A percentile compares a stretch with the other conserved stretches of the same genome.
Evolutionary conservation across 2,113 vertebrate species (phyloP).

Genomic region (Paracanthobrama guichenoti): DNA sequence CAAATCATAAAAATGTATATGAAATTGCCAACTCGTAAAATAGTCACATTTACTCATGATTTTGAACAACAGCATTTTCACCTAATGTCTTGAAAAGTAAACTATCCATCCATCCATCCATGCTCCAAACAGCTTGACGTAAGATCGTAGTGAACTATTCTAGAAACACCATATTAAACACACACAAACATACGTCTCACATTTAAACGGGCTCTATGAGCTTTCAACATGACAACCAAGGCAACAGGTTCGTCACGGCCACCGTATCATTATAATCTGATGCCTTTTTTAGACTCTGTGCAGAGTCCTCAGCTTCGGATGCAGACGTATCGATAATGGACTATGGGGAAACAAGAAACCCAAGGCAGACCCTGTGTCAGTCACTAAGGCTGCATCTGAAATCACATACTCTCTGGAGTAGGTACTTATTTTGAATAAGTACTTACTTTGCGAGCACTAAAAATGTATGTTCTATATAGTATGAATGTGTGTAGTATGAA

Average conservation of each 20-base stretch:
- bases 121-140: background rate
- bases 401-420: too few species aligned
- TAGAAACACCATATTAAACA: background rate
- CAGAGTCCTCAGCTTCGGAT: background rate
- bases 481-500: too few species aligned
- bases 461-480: too few species aligned
- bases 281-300: background rate
- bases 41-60: background rate
- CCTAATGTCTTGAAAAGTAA: background rate
- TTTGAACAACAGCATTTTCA: background rate
- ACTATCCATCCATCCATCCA: background rate
- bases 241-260: constrained; percentile 48
- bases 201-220: background rate
- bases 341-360: background rate
- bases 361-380: background rate
- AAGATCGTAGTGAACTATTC: background rate
- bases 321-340: background rate
- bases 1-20: background rate
- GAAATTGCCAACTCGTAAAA: background rate
- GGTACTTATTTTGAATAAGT: too few species aligned
- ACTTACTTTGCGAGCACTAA: too few species aligned
- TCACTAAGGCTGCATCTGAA: too few species aligned
- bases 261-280: constrained; percentile 26
- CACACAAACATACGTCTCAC: background rate
- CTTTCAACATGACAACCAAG: constrained; percentile 36